Base-by-base conservation (phyloP, 2,797 vertebrate genomes). In the Ceyx erithaca region DNA sequence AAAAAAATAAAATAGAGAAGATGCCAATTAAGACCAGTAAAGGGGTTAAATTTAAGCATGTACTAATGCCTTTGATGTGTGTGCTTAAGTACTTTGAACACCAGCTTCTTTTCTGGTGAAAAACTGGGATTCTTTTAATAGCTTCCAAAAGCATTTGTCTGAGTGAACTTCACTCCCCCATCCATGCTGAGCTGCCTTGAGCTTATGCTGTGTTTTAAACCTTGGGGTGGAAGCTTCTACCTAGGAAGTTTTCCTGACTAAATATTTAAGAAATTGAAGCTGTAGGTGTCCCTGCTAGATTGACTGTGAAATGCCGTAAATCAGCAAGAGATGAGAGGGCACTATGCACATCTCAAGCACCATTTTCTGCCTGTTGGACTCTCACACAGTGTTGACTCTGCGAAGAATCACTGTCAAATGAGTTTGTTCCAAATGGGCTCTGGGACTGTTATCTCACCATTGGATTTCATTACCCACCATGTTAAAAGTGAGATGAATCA, bases 401-500 rank as follows among this genome's bases (percentile, higher is more conserved):
- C 4, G 15, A 94, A 94, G 89, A 93, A 94, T 86, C 81, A 73
- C 70, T 54, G 54, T 87, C 89, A 96, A 95, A 96, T 83, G 88
- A 89, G 51, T 89, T 94, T 91, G 80, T 82, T 82, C 79, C 73
- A 68, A 75, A 91, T 9, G 12, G 85, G 89, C 80, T 73, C 85
- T 96, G 92, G 79, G 63, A 80, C 83, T 86, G 68, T 89, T 95
- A 88, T 94, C 67, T 75, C 92, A 94, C 82, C 81, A 80, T 37
- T 66, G 49, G 63, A 80, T 96, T 96, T 96, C 93, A 96, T 97
- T 96, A 92, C 68, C 83, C 84, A 68, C 73, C 52, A 73, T 16
- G 77, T 95, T 96, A 95, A 94, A 94, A 95, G 58, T 85, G 66
- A 86, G 69, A 95, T 89, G 90, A 96, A 93, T 95, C 85, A 37